Conservation (phyloP, 2,113 vertebrate species). For the Arenaria interpres region DNA sequence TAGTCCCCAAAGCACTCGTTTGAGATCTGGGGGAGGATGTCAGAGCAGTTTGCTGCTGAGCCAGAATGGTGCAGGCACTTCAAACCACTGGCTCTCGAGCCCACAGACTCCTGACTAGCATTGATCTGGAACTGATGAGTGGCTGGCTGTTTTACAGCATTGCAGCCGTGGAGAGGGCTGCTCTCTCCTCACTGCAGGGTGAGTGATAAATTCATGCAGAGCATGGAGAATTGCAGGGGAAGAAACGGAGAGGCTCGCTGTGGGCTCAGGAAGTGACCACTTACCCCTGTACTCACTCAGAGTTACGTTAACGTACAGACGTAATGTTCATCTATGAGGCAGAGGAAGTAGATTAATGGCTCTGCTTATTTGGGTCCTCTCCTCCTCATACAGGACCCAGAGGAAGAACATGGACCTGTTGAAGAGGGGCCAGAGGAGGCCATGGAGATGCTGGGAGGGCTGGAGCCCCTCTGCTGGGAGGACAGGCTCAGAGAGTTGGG, state of each 20-base stretch:
- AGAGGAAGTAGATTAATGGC: neutral
- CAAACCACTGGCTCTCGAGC: neutral
- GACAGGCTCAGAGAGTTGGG: too few species aligned
- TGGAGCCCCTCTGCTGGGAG: too few species aligned
- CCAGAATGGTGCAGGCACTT: neutral
- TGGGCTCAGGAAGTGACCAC: neutral
- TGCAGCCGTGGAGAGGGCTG: conserved; percentile 37
- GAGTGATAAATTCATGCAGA: conserved; percentile 36
- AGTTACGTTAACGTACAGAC: neutral
- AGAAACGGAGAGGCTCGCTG: neutral
- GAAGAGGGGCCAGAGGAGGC: too few species aligned
- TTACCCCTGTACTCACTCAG: neutral
- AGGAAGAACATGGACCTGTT: too few species aligned
- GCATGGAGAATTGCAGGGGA: conserved; percentile 29
- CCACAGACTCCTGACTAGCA: neutral
- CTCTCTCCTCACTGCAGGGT: conserved; percentile 25
- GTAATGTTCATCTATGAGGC: neutral
- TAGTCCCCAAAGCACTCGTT: neutral
- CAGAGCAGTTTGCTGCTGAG: neutral
- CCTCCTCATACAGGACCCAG: neutral
- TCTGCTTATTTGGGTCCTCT: neutral
- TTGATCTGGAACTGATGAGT: conserved; percentile 17
- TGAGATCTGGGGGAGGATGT: neutral
- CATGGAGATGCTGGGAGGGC: too few species aligned
- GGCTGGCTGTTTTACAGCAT: conserved; percentile 34